phyloP scores from a whole-genome alignment of 2,113 vertebrate species.

The Leucopsar rothschildi region DNA sequence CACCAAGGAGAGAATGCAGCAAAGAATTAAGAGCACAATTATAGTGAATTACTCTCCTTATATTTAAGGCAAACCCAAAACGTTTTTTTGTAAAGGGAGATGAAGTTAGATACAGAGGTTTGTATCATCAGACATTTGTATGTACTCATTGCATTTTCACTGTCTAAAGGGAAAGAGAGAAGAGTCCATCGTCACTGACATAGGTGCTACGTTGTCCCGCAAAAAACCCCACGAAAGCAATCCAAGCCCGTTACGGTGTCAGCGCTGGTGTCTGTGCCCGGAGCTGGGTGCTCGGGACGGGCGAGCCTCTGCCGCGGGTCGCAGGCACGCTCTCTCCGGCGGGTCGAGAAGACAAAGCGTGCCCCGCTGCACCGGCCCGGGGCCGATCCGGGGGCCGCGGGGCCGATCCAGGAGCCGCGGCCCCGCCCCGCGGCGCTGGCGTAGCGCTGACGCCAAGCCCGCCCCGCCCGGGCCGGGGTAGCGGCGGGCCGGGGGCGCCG shows the following conservation, averaged over 20 bases:
- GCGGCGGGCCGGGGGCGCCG: too few species aligned
- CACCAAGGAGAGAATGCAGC: background rate
- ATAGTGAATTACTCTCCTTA: background rate
- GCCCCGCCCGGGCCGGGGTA: too few species aligned
- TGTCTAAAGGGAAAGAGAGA: background rate
- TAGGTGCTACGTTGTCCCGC: too few species aligned
- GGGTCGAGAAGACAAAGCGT: accelerated
- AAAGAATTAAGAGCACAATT: background rate
- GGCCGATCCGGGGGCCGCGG: too few species aligned
- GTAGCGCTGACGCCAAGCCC: too few species aligned
- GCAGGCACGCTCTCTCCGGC: accelerated
- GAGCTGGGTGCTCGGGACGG: background rate
- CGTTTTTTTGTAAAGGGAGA: background rate
- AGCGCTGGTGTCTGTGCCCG: accelerated
- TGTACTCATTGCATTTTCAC: background rate
- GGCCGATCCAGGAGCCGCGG: background rate
- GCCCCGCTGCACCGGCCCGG: background rate
- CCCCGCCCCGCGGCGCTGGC: background rate
- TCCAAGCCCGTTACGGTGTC: accelerated
- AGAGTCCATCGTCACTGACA: background rate
- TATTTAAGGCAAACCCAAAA: background rate
- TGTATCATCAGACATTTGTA: background rate
- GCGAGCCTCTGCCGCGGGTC: background rate
- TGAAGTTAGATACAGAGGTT: background rate
- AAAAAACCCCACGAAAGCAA: background rate